Evolutionary conservation across 1,140 invertebrate species (phyloP), one percentile per base, ranked within the genome.

Genomic region (Drosophila prosaltans): DNA sequence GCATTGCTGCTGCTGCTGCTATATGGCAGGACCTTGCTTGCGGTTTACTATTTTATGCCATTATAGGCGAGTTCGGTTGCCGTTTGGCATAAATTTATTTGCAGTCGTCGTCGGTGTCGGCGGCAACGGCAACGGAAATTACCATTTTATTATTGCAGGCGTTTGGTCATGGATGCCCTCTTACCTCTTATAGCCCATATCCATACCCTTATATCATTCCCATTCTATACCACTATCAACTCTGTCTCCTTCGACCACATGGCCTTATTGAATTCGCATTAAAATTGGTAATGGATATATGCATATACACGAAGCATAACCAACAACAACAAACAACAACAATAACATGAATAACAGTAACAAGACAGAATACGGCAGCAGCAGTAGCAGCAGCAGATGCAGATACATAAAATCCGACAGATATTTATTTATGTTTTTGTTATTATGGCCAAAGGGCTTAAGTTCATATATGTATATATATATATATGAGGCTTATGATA

Each of bases 251-350:
- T 51, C 21, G 45, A 51, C 45, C 45, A 51, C 45, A 62, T 66
- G 63, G 74, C 76, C 81, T 85, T 81, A 89, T 88, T 88, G 83
- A 89, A 88, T 83, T 83, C 84, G 51, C 84, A 86, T 86, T 88
- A 82, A 86, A 86, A 88, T 86, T 83, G 73, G 84, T 72, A 89
- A 89, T 79, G 84, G 84, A 89, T 89, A 86, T 79, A 88, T 86
- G 83, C 80, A 82, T 69, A 65, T 60, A 72, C 80, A 88, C 69
- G 75, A 76, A 70, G 58, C 40, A 68, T 40, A 26, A 30, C 6
- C 40, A 26, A 39, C 3, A 30, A 55, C 26, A 41, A 43, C 36
- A 54, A 43, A 28, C 11, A 54, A 51, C 65, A 51, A 36, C 24
- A 26, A 26, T 51, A 21, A 55, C 26, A 43, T 32, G 11, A 54